These are phyloP conservation scores for Fragum fragum DNA, from an alignment of 2,888 invertebrate genomes.

Conservation along the genomic window DNA sequence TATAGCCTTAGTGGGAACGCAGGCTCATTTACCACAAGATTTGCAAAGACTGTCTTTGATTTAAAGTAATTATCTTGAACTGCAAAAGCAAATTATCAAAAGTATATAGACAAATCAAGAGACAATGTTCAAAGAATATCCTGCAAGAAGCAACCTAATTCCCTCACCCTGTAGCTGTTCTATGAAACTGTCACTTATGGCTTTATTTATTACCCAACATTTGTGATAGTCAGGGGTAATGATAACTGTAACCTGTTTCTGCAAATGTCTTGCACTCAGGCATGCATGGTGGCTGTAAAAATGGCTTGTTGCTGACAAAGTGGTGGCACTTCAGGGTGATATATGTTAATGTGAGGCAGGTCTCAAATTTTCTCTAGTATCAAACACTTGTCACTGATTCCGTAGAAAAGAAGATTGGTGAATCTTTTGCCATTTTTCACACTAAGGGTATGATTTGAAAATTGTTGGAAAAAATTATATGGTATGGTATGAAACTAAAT, in stretches of 20 bases:
- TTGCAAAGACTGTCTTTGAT: too few relatives aligned
- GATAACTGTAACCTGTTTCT: slow-evolving; percentile 3
- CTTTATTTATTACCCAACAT: not conserved
- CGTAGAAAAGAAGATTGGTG: too few relatives aligned
- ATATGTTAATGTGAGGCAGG: not conserved
- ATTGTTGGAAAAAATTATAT: too few relatives aligned
- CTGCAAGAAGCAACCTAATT: not conserved
- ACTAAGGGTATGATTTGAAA: too few relatives aligned
- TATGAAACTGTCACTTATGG: not conserved
- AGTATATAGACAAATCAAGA: too few relatives aligned
- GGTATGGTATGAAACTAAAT: too few relatives aligned
- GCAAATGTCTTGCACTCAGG: slow-evolving; percentile 3
- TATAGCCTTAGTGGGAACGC: too few relatives aligned
- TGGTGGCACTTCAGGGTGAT: not conserved
- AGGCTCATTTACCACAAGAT: too few relatives aligned
- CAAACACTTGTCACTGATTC: not conserved
- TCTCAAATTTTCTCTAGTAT: not conserved
- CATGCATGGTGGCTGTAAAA: slow-evolving; percentile 6
- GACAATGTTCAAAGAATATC: not conserved
- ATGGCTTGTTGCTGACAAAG: not conserved
- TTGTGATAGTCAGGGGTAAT: not conserved
- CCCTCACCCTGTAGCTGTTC: not conserved
- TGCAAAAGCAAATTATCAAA: too few relatives aligned
- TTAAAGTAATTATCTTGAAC: too few relatives aligned
- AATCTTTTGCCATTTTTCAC: too few relatives aligned